Evolutionary conservation across 64 coral and sea anemone genomes (phyloP).

Genomic region (Pachyseris speciosa): DNA sequence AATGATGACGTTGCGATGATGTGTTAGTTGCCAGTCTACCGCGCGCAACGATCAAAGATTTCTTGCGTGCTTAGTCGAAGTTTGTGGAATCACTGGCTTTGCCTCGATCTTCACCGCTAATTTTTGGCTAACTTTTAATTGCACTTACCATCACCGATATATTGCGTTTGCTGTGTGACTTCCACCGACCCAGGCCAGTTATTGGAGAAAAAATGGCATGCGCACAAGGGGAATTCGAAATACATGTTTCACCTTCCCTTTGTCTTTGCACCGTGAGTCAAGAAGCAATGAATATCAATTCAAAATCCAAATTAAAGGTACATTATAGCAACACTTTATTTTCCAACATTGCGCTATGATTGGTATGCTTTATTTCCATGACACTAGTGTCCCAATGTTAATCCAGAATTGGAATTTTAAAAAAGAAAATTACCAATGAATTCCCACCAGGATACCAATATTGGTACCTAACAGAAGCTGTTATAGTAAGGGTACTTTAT

Average conservation of each 20-base stretch:
- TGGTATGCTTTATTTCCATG: neutral
- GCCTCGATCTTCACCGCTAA: neutral
- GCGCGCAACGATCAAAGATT: neutral
- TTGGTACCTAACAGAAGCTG: slow-evolving; percentile 17
- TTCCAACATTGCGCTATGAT: slow-evolving; percentile 6
- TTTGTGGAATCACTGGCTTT: neutral
- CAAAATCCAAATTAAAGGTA: neutral
- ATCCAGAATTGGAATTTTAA: slow-evolving; percentile 23
- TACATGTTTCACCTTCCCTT: neutral
- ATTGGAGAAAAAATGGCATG: slow-evolving; percentile 1
- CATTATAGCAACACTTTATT: neutral
- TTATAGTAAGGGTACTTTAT: slow-evolving; percentile 1
- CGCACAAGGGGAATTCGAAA: slow-evolving; percentile 1
- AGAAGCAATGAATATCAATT: neutral
- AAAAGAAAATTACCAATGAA: slow-evolving; percentile 11
- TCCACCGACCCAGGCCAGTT: slow-evolving; percentile 5
- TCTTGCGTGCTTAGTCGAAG: neutral
- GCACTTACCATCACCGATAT: slow-evolving; percentile 5
- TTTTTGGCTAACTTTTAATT: too few relatives aligned
- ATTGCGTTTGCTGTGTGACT: neutral
- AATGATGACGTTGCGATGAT: neutral
- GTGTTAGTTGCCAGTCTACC: slow-evolving; percentile 19
- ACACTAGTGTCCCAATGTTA: neutral
- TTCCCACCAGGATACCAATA: slow-evolving; percentile 25
- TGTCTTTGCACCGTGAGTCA: neutral